These are phyloP conservation scores for Isurus oxyrinchus DNA, from an alignment of 2,113 vertebrate species.

Conservation along the genomic window DNA sequence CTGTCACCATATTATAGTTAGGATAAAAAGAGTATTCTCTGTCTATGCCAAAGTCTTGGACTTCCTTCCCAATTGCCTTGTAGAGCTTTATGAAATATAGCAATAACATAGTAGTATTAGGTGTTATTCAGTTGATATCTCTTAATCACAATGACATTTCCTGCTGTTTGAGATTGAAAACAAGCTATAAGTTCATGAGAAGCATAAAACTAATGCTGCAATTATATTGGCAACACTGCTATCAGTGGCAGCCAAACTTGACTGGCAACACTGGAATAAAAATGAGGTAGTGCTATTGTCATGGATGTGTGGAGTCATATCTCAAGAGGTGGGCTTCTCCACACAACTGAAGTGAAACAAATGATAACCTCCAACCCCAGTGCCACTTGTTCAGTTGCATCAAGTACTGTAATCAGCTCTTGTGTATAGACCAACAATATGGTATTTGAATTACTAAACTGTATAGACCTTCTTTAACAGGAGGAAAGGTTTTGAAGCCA, in stretches of 20 bases:
- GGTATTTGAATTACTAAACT: neutral
- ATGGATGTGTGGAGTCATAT: neutral
- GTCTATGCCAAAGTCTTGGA: neutral
- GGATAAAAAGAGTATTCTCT: neutral
- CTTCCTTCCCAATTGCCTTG: neutral
- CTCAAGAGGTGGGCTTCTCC: neutral
- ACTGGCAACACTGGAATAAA: neutral
- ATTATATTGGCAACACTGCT: neutral
- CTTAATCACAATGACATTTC: neutral
- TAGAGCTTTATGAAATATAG: neutral
- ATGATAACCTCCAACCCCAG: neutral
- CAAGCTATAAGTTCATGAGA: neutral
- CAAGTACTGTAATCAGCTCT: neutral
- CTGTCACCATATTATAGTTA: neutral
- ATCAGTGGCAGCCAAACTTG: neutral
- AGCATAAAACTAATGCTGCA: neutral
- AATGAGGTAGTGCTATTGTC: neutral
- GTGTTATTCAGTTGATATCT: neutral
- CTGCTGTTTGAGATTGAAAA: neutral
- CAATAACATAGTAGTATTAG: neutral
- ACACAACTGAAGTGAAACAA: neutral
- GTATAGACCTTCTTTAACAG: neutral
- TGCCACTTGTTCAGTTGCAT: neutral
- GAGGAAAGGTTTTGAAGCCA: neutral
- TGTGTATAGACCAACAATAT: neutral